Conservation (phyloP, 2,888 invertebrate species). For the Mythimna loreyi region DNA sequence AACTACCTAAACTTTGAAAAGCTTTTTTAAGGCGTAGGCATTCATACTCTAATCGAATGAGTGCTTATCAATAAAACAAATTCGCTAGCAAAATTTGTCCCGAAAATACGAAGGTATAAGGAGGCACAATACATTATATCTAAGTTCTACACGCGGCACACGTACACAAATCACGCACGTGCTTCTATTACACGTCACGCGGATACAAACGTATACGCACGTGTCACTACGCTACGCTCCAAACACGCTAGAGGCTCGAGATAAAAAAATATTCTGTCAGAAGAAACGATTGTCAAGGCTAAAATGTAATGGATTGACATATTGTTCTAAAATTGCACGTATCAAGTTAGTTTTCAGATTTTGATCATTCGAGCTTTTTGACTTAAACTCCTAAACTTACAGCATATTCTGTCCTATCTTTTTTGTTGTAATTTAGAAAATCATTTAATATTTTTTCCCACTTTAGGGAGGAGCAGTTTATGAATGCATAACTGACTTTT, state of each 20-base stretch:
- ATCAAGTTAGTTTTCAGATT: too few relatives aligned
- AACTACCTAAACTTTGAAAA: too few relatives aligned
- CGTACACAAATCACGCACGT: constrained; percentile 35
- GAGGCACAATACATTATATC: neutral
- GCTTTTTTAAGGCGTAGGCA: neutral
- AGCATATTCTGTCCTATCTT: too few relatives aligned
- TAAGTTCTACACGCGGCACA: constrained; percentile 6
- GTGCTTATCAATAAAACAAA: neutral
- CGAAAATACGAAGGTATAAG: neutral
- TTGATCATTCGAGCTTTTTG: too few relatives aligned
- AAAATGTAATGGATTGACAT: too few relatives aligned
- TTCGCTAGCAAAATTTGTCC: neutral
- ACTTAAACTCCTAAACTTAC: too few relatives aligned
- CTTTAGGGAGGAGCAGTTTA: too few relatives aligned
- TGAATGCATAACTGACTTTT: too few relatives aligned
- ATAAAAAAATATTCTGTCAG: neutral
- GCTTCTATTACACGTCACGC: neutral
- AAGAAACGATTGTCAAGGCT: neutral
- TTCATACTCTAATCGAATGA: neutral
- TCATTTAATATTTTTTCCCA: too few relatives aligned
- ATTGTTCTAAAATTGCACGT: too few relatives aligned
- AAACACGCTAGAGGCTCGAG: neutral
- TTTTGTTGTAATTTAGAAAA: too few relatives aligned
- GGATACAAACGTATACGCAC: constrained; percentile 19
- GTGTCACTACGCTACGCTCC: neutral